Evolutionary conservation across 2,888 invertebrate genomes (phyloP).

Genomic region (Tridacna crocea): DNA sequence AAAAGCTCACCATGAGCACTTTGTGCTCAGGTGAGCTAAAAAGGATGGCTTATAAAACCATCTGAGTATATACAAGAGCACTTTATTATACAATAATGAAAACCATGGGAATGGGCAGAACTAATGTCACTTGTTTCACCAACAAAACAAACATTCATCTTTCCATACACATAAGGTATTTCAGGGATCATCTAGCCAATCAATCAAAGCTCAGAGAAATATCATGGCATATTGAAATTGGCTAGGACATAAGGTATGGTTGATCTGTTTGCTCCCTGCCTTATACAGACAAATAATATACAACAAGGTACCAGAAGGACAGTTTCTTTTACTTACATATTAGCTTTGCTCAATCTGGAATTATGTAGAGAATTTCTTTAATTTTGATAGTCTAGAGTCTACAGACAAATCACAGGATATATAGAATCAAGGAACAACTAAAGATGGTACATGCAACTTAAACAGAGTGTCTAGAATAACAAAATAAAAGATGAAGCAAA

Average conservation of each 20-base stretch:
- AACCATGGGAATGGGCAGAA: too few species aligned
- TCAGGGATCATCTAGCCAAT: too few species aligned
- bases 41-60: too few species aligned
- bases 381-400: slow-evolving; percentile 12
- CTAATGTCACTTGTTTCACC: too few species aligned
- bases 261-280: background rate
- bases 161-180: too few species aligned
- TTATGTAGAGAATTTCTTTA: slow-evolving; percentile 5
- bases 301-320: slow-evolving; percentile 53
- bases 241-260: background rate
- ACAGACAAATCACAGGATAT: slow-evolving; percentile 10
- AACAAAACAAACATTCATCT: too few species aligned
- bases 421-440: slow-evolving; percentile 7
- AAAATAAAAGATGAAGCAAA: slow-evolving; percentile 18
- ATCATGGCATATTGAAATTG: too few species aligned
- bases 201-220: too few species aligned
- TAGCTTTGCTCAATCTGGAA: slow-evolving; percentile 60
- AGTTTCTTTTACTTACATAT: slow-evolving; percentile 51
- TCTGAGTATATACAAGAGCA: too few species aligned
- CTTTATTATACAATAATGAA: too few species aligned
- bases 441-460: slow-evolving; percentile 8
- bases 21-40: too few species aligned
- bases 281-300: slow-evolving; percentile 8
- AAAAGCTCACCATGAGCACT: too few species aligned
- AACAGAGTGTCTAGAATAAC: slow-evolving; percentile 16